phyloP scores from a whole-genome alignment of 2,888 invertebrate species.

The Rosalia funebris region DNA sequence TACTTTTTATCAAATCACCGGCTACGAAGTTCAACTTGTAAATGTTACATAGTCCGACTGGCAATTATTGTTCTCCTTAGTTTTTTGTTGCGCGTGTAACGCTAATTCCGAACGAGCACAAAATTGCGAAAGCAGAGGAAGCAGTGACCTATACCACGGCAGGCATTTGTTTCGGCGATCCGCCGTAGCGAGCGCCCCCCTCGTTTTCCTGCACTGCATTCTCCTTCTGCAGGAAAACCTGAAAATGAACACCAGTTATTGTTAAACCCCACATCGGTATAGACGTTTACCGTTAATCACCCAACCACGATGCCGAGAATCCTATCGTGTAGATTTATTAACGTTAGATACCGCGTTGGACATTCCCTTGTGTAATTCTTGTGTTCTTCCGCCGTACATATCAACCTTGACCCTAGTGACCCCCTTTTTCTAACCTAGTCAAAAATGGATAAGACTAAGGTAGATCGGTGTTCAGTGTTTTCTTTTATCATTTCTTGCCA shows the following conservation, averaged over 20 bases:
- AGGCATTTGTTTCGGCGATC: not conserved
- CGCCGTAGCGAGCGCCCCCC: conserved; percentile 14
- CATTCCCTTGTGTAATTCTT: conserved; percentile 46
- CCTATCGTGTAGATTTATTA: conserved; percentile 37
- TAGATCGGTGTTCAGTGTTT: conserved; percentile 52
- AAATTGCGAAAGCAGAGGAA: too few species aligned
- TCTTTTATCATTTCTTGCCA: conserved; percentile 28
- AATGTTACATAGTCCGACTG: too few species aligned
- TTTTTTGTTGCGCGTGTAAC: too few species aligned
- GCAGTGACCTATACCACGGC: conserved; percentile 11
- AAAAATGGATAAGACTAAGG: conserved; percentile 51
- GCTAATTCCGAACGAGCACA: too few species aligned
- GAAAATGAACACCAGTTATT: conserved; percentile 58
- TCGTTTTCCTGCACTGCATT: conserved; percentile 27
- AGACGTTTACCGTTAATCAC: conserved; percentile 39
- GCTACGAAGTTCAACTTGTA: too few species aligned
- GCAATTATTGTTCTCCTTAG: too few species aligned
- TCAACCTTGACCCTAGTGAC: conserved; percentile 54
- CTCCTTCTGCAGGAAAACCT: conserved; percentile 46
- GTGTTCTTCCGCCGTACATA: conserved; percentile 43
- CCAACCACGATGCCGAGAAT: conserved; percentile 43
- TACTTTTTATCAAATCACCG: too few species aligned
- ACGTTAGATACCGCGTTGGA: conserved; percentile 37
- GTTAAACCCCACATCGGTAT: conserved; percentile 56
- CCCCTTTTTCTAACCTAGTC: conserved; percentile 53